Base-by-base conservation (phyloP, 2,888 invertebrate species). In the Nymphalis urticae region DNA sequence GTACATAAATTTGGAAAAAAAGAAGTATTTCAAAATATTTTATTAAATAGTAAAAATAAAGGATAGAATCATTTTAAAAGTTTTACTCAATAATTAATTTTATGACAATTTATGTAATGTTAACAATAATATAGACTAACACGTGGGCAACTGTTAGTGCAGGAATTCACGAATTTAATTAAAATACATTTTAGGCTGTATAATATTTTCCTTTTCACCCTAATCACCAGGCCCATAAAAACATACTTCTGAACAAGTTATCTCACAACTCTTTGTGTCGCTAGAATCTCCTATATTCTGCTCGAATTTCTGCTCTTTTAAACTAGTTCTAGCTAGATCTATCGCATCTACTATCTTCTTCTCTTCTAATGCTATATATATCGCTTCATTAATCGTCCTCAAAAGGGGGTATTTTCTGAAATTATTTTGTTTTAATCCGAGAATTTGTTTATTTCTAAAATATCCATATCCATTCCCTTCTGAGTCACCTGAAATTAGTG, bases 321-420 rank as follows among this genome's bases (percentile, higher is more conserved):
- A 53, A 32, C 32, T 56, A 32, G 32, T 56, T 32, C 16, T n/a
- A 13, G 13, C 36, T 2, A n/a, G 32, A 9, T 56, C 6, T 17
- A 56, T n/a, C n/a, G n/a, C n/a, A n/a, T n/a, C n/a, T n/a, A n/a
- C n/a, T n/a, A n/a, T 56, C 21, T 8, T 17, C 32, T 56, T 32
- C 32, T 56, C 56, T n/a, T 56, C 56, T 17, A 32, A n/a, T 5
- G 21, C 32, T 27, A 56, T 9, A 24, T 21, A 24, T 10, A 48
- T 61, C 8, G 48, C 51, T 36, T 51, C 13, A 27, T 62, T 16
- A 19, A 62, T 51, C 19, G 62, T 62, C 36, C 62, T 51, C 36
- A 62, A 32, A 13, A 62, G 62, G 2, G 62, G 51, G 19, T 62
- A 62, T 10, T 62, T 32, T 9, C 6, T 36, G 10, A 36, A 51